Percentiles rank a stretch among this genome's conserved stretches.
phyloP scores from a whole-genome alignment of 1,140 invertebrate genomes.

The Drosophila rufa region DNA sequence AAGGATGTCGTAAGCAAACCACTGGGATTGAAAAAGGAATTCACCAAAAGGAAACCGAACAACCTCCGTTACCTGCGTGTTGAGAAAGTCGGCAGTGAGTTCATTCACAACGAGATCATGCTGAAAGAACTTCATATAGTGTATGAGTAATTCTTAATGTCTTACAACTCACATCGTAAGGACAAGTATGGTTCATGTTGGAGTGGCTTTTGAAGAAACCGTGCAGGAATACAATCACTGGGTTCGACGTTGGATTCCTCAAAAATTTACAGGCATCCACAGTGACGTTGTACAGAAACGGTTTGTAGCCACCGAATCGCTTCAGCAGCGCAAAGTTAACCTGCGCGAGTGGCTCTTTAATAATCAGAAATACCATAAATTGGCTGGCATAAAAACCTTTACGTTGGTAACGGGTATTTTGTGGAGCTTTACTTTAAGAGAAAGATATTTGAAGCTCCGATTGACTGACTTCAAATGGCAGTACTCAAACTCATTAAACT shows the following conservation, averaged over 20 bases:
- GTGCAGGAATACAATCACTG: background rate
- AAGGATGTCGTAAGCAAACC: background rate
- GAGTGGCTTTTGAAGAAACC: conserved; percentile 1
- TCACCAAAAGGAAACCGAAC: background rate
- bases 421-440: conserved; percentile 2
- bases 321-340: conserved; percentile 2
- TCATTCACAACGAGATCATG: conserved; percentile 2
- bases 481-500: conserved; percentile 1
- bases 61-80: background rate
- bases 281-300: background rate
- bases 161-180: background rate
- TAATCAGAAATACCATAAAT: background rate
- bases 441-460: conserved; percentile 2
- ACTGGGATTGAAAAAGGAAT: conserved; percentile 1
- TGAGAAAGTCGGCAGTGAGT: conserved; percentile 2
- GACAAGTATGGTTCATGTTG: conserved; percentile 5
- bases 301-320: conserved; percentile 1
- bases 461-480: background rate
- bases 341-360: background rate
- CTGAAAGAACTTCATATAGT: background rate
- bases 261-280: conserved; percentile 4
- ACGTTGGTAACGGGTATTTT: background rate
- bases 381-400: background rate
- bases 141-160: no score
- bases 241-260: background rate